These are phyloP conservation scores for Siniperca knerii DNA, from an alignment of 2,113 vertebrate species.

Conservation along the genomic window DNA sequence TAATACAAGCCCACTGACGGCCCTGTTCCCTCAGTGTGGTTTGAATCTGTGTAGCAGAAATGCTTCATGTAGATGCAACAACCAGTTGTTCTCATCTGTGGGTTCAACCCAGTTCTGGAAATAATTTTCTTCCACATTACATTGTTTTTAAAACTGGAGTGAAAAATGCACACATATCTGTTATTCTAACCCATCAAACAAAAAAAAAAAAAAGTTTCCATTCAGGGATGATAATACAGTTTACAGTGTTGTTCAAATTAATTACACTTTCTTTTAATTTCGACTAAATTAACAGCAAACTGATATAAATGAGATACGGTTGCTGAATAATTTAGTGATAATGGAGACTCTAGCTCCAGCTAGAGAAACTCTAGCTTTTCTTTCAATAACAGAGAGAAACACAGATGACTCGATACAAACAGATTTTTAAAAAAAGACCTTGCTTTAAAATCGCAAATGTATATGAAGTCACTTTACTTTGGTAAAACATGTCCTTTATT, in stretches of 20 bases:
- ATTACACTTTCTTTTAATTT: slow-evolving; percentile 28
- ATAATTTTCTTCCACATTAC: neutral
- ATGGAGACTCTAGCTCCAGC: neutral
- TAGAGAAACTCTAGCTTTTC: neutral
- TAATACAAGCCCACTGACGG: no score
- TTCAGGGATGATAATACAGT: slow-evolving; percentile 32
- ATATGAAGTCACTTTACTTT: slow-evolving; percentile 12
- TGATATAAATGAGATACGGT: neutral
- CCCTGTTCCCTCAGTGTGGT: no score
- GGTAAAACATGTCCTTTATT: slow-evolving; percentile 1
- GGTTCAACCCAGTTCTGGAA: neutral
- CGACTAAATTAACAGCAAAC: slow-evolving; percentile 13
- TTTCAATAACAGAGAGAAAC: neutral
- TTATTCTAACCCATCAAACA: neutral
- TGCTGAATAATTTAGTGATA: slow-evolving; percentile 43
- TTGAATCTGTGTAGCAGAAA: neutral
- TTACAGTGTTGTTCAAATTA: slow-evolving; percentile 18
- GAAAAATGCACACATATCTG: neutral
- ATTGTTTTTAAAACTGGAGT: neutral
- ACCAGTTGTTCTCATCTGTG: neutral
- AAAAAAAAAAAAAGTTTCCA: neutral
- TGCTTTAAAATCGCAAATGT: neutral
- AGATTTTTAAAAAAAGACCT: neutral
- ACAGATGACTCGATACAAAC: neutral
- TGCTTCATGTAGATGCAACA: neutral